Base-by-base conservation (phyloP, 1,140 invertebrate species). In the Listronotus bonariensis region DNA sequence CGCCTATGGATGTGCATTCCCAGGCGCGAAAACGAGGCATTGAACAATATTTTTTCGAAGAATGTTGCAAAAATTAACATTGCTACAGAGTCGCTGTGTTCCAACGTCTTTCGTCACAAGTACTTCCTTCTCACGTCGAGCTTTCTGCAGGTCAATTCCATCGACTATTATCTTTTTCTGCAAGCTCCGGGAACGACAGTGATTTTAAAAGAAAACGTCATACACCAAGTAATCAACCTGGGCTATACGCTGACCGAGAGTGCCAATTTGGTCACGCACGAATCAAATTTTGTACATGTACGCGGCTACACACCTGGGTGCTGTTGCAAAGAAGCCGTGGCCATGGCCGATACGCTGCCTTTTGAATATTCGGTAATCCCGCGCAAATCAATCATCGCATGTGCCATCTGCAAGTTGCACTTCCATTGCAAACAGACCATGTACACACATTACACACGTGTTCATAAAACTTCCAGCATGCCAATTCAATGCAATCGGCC, bases 291-390 rank as follows among this genome's bases (percentile, higher is more conserved):
- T 43, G 41, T 43, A 12, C 41, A 14, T 14, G 41, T 43, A 12
- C 4, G 14, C 41, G 41, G 41, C 41, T 43, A 43, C 41, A 43
- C 41, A 43, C 41, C 41, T 43, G 41, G 0, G 14, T 43, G 41
- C 14, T 14, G 14, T 43, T 43, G 41, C 41, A 43, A 43, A 43
- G 14, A 43, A n/a, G 41, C 41, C 41, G 41, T 43, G 1, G 6
- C 14, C 11, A 43, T 43, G 41, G 14, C 10, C 1, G 41, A 12
- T 14, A 12, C 41, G 11, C 10, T 43, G 10, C 41, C 41, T n/a
- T 43, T 43, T 43, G 41, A 43, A 8, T 43, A 43, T 43, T 43
- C 41, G 0, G 41, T 43, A 1, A 8, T 36, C 8, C 34, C 34
- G 8, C 2, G 34, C 3, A 36, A 36, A 36, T 36, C 34, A 3